A percentile compares a stretch with the other conserved stretches of the same genome.
Evolutionary conservation across 2,113 vertebrate genomes (phyloP).

Genomic region (Campylomormyrus tamandua): DNA sequence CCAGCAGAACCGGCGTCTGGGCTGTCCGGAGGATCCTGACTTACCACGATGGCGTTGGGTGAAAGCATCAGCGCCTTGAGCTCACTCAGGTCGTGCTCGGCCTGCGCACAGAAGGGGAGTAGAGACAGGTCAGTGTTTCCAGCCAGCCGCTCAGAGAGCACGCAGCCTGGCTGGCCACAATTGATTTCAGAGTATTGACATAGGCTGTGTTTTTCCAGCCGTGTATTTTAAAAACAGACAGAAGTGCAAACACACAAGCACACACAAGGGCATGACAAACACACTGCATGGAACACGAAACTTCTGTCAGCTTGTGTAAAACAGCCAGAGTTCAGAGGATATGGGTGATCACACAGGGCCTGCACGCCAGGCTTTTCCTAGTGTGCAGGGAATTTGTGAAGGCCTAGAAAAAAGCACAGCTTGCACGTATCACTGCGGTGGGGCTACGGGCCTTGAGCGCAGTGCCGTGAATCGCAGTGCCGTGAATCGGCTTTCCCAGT

Average conservation of each 20-base stretch:
- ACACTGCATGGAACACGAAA: neutral
- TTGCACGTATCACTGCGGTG: neutral
- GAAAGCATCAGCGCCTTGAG: slow-evolving; percentile 99
- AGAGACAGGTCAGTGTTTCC: slow-evolving; percentile 50
- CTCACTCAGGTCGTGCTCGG: slow-evolving; percentile 99
- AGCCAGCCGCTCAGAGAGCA: neutral
- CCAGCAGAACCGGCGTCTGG: neutral
- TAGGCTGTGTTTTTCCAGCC: neutral
- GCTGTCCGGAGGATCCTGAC: slow-evolving; percentile 50
- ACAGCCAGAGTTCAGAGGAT: neutral
- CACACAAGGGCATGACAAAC: neutral
- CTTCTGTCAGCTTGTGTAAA: neutral
- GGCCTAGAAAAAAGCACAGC: neutral
- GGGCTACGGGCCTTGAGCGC: neutral
- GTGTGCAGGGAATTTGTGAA: neutral
- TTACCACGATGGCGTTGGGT: slow-evolving; percentile 99
- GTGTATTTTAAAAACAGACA: neutral
- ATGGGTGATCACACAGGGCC: neutral
- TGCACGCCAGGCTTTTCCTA: neutral
- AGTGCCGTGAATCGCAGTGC: neutral
- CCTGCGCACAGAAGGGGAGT: slow-evolving; percentile 72
- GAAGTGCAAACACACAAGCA: neutral
- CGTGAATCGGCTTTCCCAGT: neutral
- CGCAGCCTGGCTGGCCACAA: neutral
- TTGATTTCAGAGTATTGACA: neutral